These are phyloP conservation scores for Trichomalopsis sarcophagae DNA, from an alignment of 1,140 invertebrate species.

Conservation along the genomic window DNA sequence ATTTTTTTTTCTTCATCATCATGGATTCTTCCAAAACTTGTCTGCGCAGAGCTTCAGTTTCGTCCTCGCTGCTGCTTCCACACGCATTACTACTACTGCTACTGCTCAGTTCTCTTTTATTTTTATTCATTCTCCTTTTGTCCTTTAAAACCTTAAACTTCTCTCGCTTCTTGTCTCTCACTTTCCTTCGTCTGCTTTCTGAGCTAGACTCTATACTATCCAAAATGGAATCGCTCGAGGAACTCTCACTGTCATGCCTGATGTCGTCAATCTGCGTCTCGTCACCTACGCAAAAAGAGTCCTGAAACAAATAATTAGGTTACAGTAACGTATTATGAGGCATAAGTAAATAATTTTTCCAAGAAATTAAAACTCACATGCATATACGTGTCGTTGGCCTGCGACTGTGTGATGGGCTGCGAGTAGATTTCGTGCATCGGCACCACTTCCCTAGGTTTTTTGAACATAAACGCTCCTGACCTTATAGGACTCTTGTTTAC, in stretches of 20 bases:
- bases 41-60: conserved; percentile 56
- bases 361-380: conserved; percentile 60
- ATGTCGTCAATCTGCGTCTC: conserved; percentile 37
- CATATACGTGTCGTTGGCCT: conserved; percentile 60
- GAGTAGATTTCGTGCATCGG: conserved; percentile 63
- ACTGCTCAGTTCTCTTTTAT: conserved; percentile 35
- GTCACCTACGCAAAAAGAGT: conserved; percentile 63
- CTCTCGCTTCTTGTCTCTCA: conserved; percentile 48
- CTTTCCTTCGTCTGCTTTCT: conserved; percentile 27
- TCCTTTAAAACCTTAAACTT: conserved; percentile 47
- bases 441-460: conserved; percentile 46
- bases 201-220: conserved; percentile 7
- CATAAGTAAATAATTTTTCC: background rate
- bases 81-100: conserved; percentile 32
- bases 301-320: conserved; percentile 55
- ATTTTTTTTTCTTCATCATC: conserved; percentile 1
- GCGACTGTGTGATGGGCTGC: conserved; percentile 53
- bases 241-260: background rate
- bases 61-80: conserved; percentile 62
- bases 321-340: conserved; percentile 1
- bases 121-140: background rate
- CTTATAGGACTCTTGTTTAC: conserved; percentile 66
- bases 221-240: conserved; percentile 10
- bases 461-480: conserved; percentile 59
- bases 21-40: conserved; percentile 56